Evolutionary conservation across 2,797 vertebrate species (phyloP).

Genomic region (Heterohyrax brucei): DNA sequence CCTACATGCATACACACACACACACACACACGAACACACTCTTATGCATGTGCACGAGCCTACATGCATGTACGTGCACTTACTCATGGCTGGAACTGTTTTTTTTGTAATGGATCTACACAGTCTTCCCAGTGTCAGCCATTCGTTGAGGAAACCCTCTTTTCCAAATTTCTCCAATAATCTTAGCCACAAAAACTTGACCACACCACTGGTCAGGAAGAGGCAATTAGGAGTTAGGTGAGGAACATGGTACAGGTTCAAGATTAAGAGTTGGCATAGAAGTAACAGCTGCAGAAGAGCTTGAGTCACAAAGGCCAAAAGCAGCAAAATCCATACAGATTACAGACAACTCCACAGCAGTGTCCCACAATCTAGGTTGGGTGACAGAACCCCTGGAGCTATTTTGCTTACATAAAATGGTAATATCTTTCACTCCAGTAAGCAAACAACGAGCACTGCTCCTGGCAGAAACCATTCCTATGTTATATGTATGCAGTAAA

Average conservation of each 20-base stretch:
- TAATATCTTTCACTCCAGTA: slow-evolving; percentile 55
- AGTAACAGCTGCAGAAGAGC: neutral
- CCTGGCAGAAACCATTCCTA: slow-evolving; percentile 5
- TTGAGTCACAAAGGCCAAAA: neutral
- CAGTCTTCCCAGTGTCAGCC: neutral
- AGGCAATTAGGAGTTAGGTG: neutral
- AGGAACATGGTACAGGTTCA: neutral
- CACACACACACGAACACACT: neutral
- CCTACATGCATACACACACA: neutral
- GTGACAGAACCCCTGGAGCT: neutral
- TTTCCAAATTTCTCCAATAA: neutral
- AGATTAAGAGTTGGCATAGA: neutral
- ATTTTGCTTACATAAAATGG: slow-evolving; percentile 29
- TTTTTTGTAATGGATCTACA: slow-evolving; percentile 19
- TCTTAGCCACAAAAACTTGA: neutral
- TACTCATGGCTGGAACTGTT: neutral
- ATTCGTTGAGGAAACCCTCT: neutral
- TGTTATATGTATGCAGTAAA: slow-evolving; percentile 46
- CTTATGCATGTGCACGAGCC: neutral
- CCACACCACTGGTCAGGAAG: neutral
- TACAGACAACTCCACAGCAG: neutral
- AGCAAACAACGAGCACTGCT: slow-evolving; percentile 28
- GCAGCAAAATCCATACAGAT: neutral
- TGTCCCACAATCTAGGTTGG: neutral
- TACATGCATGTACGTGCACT: neutral